Evolutionary conservation across 2,113 vertebrate species (phyloP), one percentile per base, ranked within the genome.

Genomic region (Peromyscus californicus): DNA sequence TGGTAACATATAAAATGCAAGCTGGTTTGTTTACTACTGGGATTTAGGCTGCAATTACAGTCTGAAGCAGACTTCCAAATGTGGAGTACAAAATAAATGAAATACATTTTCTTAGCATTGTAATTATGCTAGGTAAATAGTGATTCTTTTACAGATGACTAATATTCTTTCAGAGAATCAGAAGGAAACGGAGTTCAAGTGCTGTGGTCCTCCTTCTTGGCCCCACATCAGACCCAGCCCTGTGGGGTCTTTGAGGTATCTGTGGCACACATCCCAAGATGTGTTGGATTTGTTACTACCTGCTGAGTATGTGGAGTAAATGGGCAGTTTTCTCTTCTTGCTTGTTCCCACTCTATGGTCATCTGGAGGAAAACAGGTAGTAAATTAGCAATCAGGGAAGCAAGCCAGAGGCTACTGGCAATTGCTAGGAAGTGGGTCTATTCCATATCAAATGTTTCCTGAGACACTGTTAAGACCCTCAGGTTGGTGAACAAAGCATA

Each of bases 1-100:
- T 98, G 98, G 96, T 98, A 98, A 98, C 98, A 98, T 97, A 97
- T 98, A 98, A 98, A 98, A 98, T 93, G 96, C 90, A 96, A 98
- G 97, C 97, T 97, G 97, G 95, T 98, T 98, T 98, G 98, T 98
- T 98, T 99, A 98, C 98, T 98, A 90, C 97, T 98, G 97, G 97
- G 98, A 98, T 98, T 99, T 98, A 97, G 96, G 51, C 97, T 98
- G 98, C 95, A 98, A 97, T 98, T 98, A 93, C 92, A 97, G 95
- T 97, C 97, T 98, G 94, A 96, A 95, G 96, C 96, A 98, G 97
- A 95, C 96, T 98, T 97, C 95, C 80, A 98, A 96, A 97, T 96
- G 98, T 97, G 94, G 97, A 97, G 94, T 96, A 96, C 82, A 94
- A 97, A 98, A 98, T 98, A 97, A 97, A 96, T 98, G 98, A 98